A percentile compares a stretch with the other conserved stretches of the same genome.
Evolutionary conservation across 2,113 vertebrate species (phyloP).

Genomic region (Sphyrna mokarran): DNA sequence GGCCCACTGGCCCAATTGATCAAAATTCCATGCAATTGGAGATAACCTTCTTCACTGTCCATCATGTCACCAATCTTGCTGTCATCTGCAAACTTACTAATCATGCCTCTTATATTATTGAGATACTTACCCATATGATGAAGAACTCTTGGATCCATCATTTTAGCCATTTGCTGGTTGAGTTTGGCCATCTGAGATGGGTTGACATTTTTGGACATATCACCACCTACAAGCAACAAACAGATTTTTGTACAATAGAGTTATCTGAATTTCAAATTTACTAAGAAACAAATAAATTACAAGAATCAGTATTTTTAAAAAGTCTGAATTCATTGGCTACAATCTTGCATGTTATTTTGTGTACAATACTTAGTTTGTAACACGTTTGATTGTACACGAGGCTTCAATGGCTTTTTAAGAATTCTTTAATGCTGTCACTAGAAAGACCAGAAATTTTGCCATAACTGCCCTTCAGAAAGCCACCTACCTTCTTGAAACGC

Average conservation of each 20-base stretch:
- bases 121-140: conserved; percentile 88
- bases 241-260: neutral
- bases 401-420: neutral
- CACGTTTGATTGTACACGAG: neutral
- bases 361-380: neutral
- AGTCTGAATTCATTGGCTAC: neutral
- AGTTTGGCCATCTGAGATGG: conserved; percentile 96
- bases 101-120: neutral
- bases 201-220: conserved; percentile 99
- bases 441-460: neutral
- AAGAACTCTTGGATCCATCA: conserved; percentile 98
- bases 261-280: neutral
- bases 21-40: too few species aligned
- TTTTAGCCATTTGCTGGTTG: conserved; percentile 99
- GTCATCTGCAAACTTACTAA: too few species aligned
- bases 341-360: neutral
- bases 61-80: too few species aligned
- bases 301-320: neutral
- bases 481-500: neutral
- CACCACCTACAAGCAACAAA: conserved; percentile 65
- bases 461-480: neutral
- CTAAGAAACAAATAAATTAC: neutral
- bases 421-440: neutral
- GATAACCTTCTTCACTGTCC: too few species aligned
- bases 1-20: too few species aligned